Conservation (phyloP, 2,888 invertebrate species). For the Apamea sordens region DNA sequence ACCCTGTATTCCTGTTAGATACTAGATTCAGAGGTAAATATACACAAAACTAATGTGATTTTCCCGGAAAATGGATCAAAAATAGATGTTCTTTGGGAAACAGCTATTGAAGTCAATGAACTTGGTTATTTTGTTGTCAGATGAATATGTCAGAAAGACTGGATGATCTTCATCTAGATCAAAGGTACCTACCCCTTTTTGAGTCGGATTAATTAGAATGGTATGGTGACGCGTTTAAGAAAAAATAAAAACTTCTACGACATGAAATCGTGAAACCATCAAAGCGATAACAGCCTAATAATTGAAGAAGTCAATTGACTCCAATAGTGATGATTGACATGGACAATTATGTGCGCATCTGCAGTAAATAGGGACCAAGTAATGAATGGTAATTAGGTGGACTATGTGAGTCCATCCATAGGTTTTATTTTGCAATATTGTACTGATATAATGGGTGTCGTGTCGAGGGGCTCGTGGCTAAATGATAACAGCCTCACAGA, state of each 20-base stretch:
- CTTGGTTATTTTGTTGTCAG: background rate
- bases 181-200: background rate
- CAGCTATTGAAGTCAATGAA: background rate
- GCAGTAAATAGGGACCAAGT: conserved; percentile 23
- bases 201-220: background rate
- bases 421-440: no score
- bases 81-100: background rate
- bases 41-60: background rate
- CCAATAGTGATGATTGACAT: conserved; percentile 35
- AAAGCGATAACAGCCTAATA: conserved; percentile 19
- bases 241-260: background rate
- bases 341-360: conserved; percentile 40
- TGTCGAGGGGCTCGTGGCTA: no score
- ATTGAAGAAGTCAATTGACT: conserved; percentile 51
- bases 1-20: background rate
- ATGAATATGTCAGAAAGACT: no score
- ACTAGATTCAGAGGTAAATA: background rate
- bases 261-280: conserved; percentile 13
- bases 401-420: background rate
- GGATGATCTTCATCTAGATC: background rate
- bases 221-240: background rate
- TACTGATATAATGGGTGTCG: no score
- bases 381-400: background rate
- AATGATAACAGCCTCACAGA: no score
- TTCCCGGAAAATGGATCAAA: no score